phyloP scores from a whole-genome alignment of 2,888 invertebrate genomes.

The Pherbina coryleti region DNA sequence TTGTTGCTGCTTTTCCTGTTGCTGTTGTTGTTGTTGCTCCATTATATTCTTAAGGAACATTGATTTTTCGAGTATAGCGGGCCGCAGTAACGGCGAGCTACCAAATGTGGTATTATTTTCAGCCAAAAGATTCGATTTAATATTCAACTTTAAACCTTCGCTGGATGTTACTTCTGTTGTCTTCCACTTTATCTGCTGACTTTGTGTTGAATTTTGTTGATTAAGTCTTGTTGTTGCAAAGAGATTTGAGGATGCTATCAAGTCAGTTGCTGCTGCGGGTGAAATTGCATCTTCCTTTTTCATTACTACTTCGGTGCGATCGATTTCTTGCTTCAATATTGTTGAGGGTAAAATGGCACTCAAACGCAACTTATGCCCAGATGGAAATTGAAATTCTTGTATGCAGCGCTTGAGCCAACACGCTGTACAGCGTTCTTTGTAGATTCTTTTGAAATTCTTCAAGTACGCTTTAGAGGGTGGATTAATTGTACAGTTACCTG shows the following conservation, averaged over 20 bases:
- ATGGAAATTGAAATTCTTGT: constrained; percentile 82
- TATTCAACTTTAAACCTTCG: constrained; percentile 50
- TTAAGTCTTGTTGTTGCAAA: constrained; percentile 30
- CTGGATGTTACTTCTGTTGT: constrained; percentile 49
- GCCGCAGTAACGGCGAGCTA: constrained; percentile 62
- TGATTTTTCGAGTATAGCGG: constrained; percentile 65
- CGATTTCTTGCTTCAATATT: not conserved
- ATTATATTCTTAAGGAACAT: constrained; percentile 58
- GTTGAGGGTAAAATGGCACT: constrained; percentile 76
- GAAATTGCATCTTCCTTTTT: constrained; percentile 46
- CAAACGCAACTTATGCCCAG: constrained; percentile 76
- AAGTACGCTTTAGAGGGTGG: constrained; percentile 77
- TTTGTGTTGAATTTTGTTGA: constrained; percentile 27
- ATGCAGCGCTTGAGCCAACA: constrained; percentile 91
- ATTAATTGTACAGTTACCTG: constrained; percentile 79
- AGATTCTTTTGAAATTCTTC: constrained; percentile 73
- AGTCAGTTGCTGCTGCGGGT: constrained; percentile 29
- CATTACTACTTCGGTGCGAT: constrained; percentile 68
- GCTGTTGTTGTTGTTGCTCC: constrained; percentile 45
- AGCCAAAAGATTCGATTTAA: constrained; percentile 61
- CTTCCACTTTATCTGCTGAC: constrained; percentile 59
- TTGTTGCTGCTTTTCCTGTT: constrained; percentile 42
- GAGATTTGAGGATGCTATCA: constrained; percentile 39
- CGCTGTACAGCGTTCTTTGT: constrained; percentile 83
- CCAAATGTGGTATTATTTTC: constrained; percentile 68